Percentiles rank a stretch among this genome's conserved stretches.
Conservation (phyloP, 2,113 vertebrate species). For the Podiceps cristatus region DNA sequence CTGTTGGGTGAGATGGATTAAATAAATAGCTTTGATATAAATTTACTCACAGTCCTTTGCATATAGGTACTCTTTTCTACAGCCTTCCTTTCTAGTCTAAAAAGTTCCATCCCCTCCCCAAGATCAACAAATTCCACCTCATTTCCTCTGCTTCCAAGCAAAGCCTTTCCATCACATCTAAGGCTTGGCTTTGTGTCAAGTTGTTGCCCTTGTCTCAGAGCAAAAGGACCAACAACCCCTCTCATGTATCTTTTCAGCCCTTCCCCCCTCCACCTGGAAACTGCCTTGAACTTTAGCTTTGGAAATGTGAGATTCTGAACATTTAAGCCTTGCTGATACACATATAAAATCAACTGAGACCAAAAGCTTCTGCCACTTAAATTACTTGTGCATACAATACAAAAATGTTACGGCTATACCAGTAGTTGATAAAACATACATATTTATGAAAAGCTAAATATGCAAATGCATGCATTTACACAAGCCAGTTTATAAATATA, state of each 20-base stretch:
- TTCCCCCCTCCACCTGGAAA: not conserved
- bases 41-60: not conserved
- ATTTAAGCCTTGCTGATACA: not conserved
- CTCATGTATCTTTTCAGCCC: not conserved
- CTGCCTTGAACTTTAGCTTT: not conserved
- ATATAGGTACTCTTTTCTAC: not conserved
- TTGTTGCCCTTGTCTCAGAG: not conserved
- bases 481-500: not conserved
- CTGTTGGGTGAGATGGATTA: not conserved
- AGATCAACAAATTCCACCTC: not conserved
- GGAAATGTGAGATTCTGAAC: not conserved
- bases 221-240: not conserved
- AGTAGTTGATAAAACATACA: not conserved
- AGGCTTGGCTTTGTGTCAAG: not conserved
- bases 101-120: not conserved
- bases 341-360: not conserved
- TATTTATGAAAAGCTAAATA: slow-evolving; percentile 36
- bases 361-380: slow-evolving; percentile 6
- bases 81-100: not conserved
- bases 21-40: not conserved
- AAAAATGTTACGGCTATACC: not conserved
- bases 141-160: not conserved
- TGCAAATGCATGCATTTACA: slow-evolving; percentile 32
- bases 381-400: not conserved
- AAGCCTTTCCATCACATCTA: not conserved